Percentiles rank a stretch among this genome's conserved stretches.
Evolutionary conservation across 2,888 invertebrate species (phyloP).

Genomic region (Caenorhabditis sp.): DNA sequence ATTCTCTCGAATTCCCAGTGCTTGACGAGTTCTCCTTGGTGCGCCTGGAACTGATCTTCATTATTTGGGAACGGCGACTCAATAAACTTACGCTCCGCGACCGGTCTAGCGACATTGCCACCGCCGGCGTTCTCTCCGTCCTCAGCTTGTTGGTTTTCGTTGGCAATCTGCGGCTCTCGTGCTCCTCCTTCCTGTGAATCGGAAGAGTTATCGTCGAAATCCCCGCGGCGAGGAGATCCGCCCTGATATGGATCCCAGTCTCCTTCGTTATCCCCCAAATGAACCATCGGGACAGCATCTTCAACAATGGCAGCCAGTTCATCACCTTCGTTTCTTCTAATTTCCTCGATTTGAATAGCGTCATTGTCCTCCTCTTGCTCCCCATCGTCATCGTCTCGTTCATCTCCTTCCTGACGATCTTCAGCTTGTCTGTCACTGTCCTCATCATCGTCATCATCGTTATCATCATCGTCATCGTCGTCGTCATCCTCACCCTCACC

Average conservation of each 20-base stretch:
- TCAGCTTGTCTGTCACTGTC: constrained; percentile 67
- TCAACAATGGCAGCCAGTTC: constrained; percentile 5
- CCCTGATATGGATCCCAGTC: constrained; percentile 42
- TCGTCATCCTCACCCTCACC: constrained; percentile 61
- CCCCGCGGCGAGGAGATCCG: background rate
- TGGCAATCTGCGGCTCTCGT: constrained; percentile 23
- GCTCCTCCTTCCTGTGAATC: constrained; percentile 48
- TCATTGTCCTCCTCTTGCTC: constrained; percentile 84
- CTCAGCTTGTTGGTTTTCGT: constrained; percentile 13
- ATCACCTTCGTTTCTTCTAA: background rate
- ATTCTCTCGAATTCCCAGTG: constrained; percentile 14
- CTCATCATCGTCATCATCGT: constrained; percentile 61
- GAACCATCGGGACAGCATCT: background rate
- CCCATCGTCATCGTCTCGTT: constrained; percentile 34
- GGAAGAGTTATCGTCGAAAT: constrained; percentile 45
- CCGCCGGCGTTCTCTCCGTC: background rate
- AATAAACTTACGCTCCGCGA: constrained; percentile 6
- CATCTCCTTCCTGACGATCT: constrained; percentile 51
- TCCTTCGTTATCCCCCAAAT: constrained; percentile 1
- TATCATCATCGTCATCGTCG: constrained; percentile 49
- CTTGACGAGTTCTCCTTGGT: background rate
- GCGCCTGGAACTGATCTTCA: constrained; percentile 1
- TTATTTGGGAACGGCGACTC: background rate
- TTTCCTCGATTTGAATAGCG: background rate
- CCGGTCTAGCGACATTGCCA: background rate